Base-by-base conservation (phyloP, 2,888 invertebrate genomes). In the Drepana falcataria region DNA sequence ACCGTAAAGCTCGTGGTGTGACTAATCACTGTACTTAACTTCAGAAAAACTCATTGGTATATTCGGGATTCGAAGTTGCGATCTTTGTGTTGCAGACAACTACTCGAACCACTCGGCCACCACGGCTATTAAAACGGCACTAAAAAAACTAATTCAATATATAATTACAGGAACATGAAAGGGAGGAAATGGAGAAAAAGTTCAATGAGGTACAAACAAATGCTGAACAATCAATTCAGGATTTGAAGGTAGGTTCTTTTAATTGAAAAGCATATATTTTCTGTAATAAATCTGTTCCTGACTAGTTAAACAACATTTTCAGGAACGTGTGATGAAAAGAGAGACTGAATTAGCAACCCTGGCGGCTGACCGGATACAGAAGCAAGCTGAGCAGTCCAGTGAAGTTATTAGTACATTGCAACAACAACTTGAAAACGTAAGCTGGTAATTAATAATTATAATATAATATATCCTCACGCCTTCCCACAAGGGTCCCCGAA, bases 341-440 rank as follows among this genome's bases (percentile, higher is more conserved):
- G 89, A 88, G 66, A 82, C 80, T 0, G 87, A 87, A 57, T 61
- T 91, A 9, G 85, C 87, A 2, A 78, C 79, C 3, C 57, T 88
- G 47, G 86, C 89, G 21, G 81, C 85, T 4, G 84, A 86, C 35
- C 74, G 83, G 33, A 85, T 87, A 51, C 83, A 88, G 51, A 76
- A 83, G 49, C 85, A 88, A 59, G 79, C 80, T 0, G 86, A 88
- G 6, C 83, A 82, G 58, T 86, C 90, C 1, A 77, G 77, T 55
- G 80, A 81, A 64, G 86, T 87, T 49, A 91, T 92, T 48, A 83
- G 74, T 55, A 81, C 91, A 2, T 79, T 93, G 55, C 92, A 92
- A 51, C 86, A 90, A 57, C 92, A 93, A 71, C 76, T 93, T 49
- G 92, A 92, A 55, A 83, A 73, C 61, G 91, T 89, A 61, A 59